Conservation (phyloP, 2,113 vertebrate species). For the Ceratotherium simum region DNA sequence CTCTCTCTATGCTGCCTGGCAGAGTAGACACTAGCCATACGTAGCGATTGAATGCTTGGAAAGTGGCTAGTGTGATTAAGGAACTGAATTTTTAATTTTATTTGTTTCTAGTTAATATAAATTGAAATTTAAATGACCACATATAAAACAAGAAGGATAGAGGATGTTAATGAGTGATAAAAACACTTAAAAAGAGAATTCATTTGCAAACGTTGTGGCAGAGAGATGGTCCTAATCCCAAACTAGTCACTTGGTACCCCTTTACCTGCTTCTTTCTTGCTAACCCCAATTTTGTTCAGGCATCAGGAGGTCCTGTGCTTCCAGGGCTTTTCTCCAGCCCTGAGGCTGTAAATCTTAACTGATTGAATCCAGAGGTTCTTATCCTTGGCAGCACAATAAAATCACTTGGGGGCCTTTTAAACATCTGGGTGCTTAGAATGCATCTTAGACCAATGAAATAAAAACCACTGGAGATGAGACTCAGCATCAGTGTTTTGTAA, state of each 20-base stretch:
- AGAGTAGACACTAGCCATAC: too few species aligned
- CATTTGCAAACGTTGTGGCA: not conserved
- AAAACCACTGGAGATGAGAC: not conserved
- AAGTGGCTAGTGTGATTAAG: not conserved
- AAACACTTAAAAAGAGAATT: not conserved
- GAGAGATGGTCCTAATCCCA: not conserved
- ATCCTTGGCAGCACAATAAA: not conserved
- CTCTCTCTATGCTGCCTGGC: not conserved
- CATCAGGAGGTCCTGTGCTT: not conserved
- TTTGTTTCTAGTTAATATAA: not conserved
- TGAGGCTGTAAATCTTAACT: not conserved
- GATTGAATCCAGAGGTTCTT: not conserved
- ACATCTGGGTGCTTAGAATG: not conserved
- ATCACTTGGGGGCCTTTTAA: not conserved
- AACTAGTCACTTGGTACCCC: not conserved
- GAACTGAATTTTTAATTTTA: not conserved
- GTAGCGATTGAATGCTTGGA: not conserved
- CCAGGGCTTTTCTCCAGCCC: not conserved
- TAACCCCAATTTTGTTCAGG: not conserved
- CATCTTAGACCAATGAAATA: not conserved
- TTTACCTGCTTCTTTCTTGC: not conserved
- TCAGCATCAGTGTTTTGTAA: not conserved
- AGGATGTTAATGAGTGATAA: not conserved
- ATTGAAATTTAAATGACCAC: not conserved
- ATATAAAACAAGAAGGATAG: not conserved